Conservation (phyloP, 2,797 vertebrate species). For the Hemitrygon akajei region DNA sequence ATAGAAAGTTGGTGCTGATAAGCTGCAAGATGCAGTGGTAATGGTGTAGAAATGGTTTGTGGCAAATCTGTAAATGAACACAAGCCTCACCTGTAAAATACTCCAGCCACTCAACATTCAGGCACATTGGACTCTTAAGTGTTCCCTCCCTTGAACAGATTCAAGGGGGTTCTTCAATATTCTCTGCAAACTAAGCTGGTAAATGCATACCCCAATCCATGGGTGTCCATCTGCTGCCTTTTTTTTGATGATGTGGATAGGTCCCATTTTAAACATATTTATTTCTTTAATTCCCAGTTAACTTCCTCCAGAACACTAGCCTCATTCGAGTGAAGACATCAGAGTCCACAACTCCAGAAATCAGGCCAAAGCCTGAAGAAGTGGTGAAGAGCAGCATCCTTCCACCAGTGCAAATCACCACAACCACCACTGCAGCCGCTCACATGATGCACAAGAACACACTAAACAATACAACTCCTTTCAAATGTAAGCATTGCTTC, state of each 20-base stretch:
- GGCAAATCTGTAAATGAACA: too few relatives aligned
- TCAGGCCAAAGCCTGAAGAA: background rate
- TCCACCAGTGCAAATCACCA: constrained; percentile 5
- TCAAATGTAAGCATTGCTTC: background rate
- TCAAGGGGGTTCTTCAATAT: background rate
- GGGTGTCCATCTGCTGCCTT: too few relatives aligned
- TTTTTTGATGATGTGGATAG: background rate
- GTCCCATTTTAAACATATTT: background rate
- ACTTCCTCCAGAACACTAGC: constrained; percentile 30
- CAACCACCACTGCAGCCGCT: background rate
- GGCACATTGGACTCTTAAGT: background rate
- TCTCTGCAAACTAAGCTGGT: background rate
- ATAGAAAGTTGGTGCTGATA: too few relatives aligned
- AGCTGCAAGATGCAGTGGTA: too few relatives aligned
- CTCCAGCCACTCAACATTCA: too few relatives aligned
- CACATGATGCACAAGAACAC: background rate
- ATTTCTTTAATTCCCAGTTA: background rate
- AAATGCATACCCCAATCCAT: too few relatives aligned
- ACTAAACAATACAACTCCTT: background rate
- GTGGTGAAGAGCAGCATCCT: constrained; percentile 9
- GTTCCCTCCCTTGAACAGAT: background rate
- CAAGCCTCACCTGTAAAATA: too few relatives aligned
- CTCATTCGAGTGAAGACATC: background rate
- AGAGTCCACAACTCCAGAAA: background rate
- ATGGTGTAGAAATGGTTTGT: too few relatives aligned